Base-by-base conservation (phyloP, 2,888 invertebrate species). In the Amorpha juglandis region DNA sequence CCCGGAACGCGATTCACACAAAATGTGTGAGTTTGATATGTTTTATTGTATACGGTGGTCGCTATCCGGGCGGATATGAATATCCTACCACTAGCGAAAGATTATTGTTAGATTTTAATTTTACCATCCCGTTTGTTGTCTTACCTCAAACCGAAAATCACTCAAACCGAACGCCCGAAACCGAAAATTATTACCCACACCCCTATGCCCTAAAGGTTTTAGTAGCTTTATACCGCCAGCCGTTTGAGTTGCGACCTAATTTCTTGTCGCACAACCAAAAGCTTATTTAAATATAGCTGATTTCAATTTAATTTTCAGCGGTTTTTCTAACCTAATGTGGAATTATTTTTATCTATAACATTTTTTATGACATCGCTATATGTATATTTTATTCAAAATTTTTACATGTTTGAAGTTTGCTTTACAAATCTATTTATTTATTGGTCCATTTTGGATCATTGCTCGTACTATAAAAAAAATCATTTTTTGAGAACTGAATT, bases 221-320 rank as follows among this genome's bases (percentile, higher is more conserved):
- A 58, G 58, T 58, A 42, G 38, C 38, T 58, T 55, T 58, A 58
- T 58, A 58, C 42, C 11, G 42, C 38, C 58, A 58, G 38, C 19
- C 38, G 19, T 58, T 58, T 58, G 38, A 38, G 58, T 12, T 19
- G 42, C 19, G 58, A 38, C 58, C 58, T 42, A 35, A 58, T 58
- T 42, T 58, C 19, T n/a, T 16, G 38, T 50, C 55, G 14, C 14
- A 42, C 58, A 19, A 42, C 58, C 19, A 19, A 19, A 58, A 58
- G 42, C 38, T 42, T 58, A 58, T 58, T 58, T 58, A 19, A 38
- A 12, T 19, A 58, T 42, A 16, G 16, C 6, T 6, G 16, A 35
- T 38, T 42, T 42, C 58, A 58, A 58, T 42, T 42, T 55, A 35
- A 55, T 55, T 42, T 33, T 38, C 58, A 0, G 16, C 1, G 58